These are phyloP conservation scores for Lerista edwardsae DNA, from an alignment of 2,797 vertebrate genomes.

Conservation along the genomic window DNA sequence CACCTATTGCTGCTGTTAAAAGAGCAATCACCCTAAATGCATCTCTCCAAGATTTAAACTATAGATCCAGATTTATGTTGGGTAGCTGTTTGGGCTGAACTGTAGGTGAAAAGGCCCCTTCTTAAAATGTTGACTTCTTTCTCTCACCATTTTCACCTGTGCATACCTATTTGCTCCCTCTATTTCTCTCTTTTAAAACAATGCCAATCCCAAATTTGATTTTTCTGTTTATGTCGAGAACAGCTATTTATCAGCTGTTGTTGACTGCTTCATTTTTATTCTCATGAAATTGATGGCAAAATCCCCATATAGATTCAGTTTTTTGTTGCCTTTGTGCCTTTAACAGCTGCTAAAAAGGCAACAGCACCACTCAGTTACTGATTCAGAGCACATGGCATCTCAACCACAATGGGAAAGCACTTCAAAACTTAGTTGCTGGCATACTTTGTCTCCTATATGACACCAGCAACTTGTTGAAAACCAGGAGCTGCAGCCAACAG, in stretches of 20 bases:
- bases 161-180: not conserved
- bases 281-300: not conserved
- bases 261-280: not conserved
- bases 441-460: accelerated
- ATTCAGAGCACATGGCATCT: not conserved
- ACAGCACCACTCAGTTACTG: not conserved
- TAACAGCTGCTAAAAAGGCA: accelerated
- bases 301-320: not conserved
- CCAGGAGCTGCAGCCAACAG: not conserved
- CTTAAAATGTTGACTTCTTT: not conserved
- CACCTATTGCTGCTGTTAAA: not conserved
- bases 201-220: not conserved
- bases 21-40: not conserved
- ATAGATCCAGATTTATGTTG: not conserved
- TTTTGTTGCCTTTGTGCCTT: not conserved
- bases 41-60: not conserved
- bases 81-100: not conserved
- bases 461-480: accelerated
- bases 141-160: not conserved
- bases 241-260: not conserved
- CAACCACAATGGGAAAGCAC: not conserved
- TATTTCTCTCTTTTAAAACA: not conserved
- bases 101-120: not conserved
- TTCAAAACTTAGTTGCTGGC: not conserved
- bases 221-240: not conserved